These are phyloP conservation scores for Oscheius myriophilus DNA, from an alignment of 2,888 invertebrate genomes.

Conservation along the genomic window DNA sequence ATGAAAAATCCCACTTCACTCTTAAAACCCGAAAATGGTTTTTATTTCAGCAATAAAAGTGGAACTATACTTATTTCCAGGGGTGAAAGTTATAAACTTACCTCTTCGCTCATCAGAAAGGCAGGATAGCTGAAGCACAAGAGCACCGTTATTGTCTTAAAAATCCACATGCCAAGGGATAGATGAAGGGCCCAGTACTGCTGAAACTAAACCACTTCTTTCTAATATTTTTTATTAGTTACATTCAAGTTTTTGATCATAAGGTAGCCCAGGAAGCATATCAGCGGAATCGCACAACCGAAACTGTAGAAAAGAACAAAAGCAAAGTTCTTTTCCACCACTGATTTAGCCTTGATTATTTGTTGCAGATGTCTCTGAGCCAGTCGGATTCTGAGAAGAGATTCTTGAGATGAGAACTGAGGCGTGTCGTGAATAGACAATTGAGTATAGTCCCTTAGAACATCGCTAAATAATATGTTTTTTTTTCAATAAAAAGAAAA, in stretches of 20 bases:
- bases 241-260: conserved; percentile 13
- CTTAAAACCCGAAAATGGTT: neutral
- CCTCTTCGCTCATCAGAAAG: conserved; percentile 28
- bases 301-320: conserved; percentile 46
- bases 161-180: conserved; percentile 21
- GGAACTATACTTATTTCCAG: too few species aligned
- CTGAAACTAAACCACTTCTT: neutral
- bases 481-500: too few species aligned
- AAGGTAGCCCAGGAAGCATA: conserved; percentile 22
- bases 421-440: neutral
- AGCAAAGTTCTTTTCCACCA: conserved; percentile 47
- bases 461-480: too few species aligned
- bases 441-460: neutral
- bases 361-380: conserved; percentile 43
- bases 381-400: conserved; percentile 46
- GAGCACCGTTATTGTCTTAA: conserved; percentile 1
- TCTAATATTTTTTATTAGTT: too few species aligned
- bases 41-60: too few species aligned
- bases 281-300: conserved; percentile 44
- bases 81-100: too few species aligned
- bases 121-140: conserved; percentile 18
- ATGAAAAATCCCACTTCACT: neutral
- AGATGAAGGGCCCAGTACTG: conserved; percentile 24
- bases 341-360: conserved; percentile 41
- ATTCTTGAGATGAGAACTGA: conserved; percentile 40